Evolutionary conservation across 2,888 invertebrate genomes (phyloP).

Genomic region (Phengaris arion): DNA sequence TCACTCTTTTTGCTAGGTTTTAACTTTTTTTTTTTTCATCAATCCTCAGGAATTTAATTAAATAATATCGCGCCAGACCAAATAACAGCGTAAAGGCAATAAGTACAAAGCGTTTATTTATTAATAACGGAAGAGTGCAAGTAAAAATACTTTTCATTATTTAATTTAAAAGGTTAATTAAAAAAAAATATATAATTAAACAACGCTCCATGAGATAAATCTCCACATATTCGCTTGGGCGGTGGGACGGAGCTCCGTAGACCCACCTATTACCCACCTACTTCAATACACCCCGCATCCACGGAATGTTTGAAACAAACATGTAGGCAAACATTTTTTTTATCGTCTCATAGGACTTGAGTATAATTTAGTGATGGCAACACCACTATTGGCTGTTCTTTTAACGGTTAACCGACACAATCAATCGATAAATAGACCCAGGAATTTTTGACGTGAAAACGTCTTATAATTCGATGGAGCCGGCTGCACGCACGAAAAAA

Average conservation of each 20-base stretch:
- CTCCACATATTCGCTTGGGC: slow-evolving; percentile 8
- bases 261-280: background rate
- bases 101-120: slow-evolving; percentile 11
- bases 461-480: too few relatives aligned
- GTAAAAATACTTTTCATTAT: background rate
- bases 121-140: background rate
- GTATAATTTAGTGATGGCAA: too few relatives aligned
- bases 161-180: slow-evolving; percentile 16
- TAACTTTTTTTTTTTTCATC: background rate
- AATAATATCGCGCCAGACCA: background rate
- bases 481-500: too few relatives aligned
- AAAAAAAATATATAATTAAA: slow-evolving; percentile 11
- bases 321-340: too few relatives aligned
- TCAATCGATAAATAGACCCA: too few relatives aligned
- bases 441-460: too few relatives aligned
- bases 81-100: background rate
- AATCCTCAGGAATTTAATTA: background rate
- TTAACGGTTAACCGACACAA: too few relatives aligned
- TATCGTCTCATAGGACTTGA: too few relatives aligned
- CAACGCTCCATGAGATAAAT: slow-evolving; percentile 7
- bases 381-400: too few relatives aligned
- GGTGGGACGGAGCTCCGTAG: background rate
- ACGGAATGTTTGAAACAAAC: background rate
- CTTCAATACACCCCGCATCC: background rate
- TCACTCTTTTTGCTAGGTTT: too few relatives aligned